These are phyloP conservation scores for Chrysaora quinquecirrha DNA, from an alignment of 30 jellyfish, hydroid and myxozoan genomes.

Conservation along the genomic window DNA sequence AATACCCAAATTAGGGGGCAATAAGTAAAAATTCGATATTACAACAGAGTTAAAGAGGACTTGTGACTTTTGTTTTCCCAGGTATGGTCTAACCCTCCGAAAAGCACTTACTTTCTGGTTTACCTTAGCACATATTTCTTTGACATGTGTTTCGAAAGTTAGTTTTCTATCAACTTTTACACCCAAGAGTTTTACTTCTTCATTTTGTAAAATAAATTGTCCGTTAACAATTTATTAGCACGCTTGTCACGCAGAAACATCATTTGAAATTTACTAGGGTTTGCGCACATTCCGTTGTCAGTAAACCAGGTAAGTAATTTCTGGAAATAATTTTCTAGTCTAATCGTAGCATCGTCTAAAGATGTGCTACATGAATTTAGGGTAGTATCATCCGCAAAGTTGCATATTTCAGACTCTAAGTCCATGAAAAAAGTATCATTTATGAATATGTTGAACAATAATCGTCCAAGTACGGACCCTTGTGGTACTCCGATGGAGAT, in stretches of 20 bases:
- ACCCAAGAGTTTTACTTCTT: slow-evolving; percentile 6
- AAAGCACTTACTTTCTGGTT: slow-evolving; percentile 17
- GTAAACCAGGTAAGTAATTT: neutral
- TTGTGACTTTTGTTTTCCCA: slow-evolving; percentile 6
- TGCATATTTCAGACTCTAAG: neutral
- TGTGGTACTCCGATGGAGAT: slow-evolving; percentile 68
- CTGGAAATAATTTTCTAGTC: neutral
- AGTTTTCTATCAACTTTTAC: neutral
- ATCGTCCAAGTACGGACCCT: slow-evolving; percentile 73
- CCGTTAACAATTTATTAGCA: neutral
- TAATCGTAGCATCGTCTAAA: neutral
- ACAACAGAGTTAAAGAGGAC: slow-evolving; percentile 8
- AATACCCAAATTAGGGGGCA: slow-evolving; percentile 13
- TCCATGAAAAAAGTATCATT: neutral
- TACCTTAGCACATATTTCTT: slow-evolving; percentile 11
- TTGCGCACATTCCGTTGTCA: neutral
- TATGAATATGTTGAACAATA: slow-evolving; percentile 31
- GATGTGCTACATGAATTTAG: neutral
- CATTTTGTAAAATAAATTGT: neutral
- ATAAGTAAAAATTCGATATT: slow-evolving; percentile 2
- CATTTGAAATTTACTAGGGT: neutral
- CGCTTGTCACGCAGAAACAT: neutral
- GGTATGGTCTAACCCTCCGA: slow-evolving; percentile 11
- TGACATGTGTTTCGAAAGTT: slow-evolving; percentile 10
- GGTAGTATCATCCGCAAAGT: neutral